Percentiles rank a stretch among this genome's conserved stretches.
phyloP scores from a whole-genome alignment of 2,113 vertebrate species.

The Probosciger aterrimus region DNA sequence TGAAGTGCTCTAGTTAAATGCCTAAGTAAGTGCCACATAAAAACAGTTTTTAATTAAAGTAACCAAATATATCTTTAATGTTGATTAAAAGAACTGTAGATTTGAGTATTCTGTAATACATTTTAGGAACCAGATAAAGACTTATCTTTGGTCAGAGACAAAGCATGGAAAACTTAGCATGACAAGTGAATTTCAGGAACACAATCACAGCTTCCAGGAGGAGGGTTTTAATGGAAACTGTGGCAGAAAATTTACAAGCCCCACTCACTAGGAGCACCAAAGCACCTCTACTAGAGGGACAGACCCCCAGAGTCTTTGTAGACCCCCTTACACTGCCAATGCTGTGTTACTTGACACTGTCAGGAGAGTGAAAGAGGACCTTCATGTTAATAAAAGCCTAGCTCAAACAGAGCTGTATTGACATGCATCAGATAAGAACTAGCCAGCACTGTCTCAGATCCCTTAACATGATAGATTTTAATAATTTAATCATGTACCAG shows the following conservation, averaged over 20 bases:
- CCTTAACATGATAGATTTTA: neutral
- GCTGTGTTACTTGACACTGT: neutral
- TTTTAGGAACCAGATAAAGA: neutral
- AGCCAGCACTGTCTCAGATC: neutral
- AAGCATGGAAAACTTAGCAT: neutral
- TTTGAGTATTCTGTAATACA: neutral
- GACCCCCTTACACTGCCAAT: neutral
- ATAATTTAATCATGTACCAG: slow-evolving; percentile 6
- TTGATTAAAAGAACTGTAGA: slow-evolving; percentile 26
- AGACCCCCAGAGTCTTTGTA: neutral
- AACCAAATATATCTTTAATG: slow-evolving; percentile 45
- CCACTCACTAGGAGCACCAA: neutral
- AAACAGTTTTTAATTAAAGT: slow-evolving; percentile 44
- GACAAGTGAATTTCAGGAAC: neutral
- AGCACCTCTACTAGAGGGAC: neutral
- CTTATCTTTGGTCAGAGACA: neutral
- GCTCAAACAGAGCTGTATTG: neutral
- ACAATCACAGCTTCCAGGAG: neutral
- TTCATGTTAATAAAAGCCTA: neutral
- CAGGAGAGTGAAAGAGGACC: neutral
- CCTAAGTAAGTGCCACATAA: neutral
- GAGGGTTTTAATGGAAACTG: neutral
- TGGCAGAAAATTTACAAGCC: neutral
- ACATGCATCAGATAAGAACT: neutral
- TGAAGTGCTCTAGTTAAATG: slow-evolving; percentile 6